These are phyloP conservation scores for Chrysemys picta DNA, from an alignment of 2,113 vertebrate genomes.

Conservation along the genomic window DNA sequence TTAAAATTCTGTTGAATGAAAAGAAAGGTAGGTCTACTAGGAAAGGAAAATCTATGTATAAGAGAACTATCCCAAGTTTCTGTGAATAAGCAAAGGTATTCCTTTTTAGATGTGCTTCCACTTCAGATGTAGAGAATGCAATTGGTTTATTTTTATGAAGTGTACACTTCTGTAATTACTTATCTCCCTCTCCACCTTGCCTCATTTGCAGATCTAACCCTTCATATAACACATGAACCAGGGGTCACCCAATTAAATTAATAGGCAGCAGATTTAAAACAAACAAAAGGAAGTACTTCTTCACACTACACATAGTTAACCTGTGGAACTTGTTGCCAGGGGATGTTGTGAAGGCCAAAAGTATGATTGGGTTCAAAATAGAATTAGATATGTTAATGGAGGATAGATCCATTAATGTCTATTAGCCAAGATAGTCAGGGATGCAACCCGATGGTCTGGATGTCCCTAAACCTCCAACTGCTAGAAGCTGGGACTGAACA, in stretches of 20 bases:
- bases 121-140: background rate
- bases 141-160: background rate
- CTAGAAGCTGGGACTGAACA: background rate
- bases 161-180: background rate
- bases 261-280: background rate
- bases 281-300: background rate
- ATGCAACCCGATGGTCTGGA: background rate
- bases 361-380: background rate
- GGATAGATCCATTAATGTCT: background rate
- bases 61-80: background rate
- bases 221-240: background rate
- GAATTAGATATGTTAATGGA: background rate
- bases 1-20: background rate
- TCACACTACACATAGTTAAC: background rate
- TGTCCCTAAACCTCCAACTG: background rate
- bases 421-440: background rate
- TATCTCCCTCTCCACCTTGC: rapidly evolving
- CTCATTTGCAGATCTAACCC: background rate
- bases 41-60: background rate
- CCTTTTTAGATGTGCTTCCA: background rate
- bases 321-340: too few species aligned
- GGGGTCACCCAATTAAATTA: background rate
- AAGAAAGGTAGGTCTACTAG: background rate
- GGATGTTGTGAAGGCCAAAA: background rate
- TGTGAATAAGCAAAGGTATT: background rate